phyloP scores from a whole-genome alignment of 2,113 vertebrate genomes.

The Bothrops jararaca region DNA sequence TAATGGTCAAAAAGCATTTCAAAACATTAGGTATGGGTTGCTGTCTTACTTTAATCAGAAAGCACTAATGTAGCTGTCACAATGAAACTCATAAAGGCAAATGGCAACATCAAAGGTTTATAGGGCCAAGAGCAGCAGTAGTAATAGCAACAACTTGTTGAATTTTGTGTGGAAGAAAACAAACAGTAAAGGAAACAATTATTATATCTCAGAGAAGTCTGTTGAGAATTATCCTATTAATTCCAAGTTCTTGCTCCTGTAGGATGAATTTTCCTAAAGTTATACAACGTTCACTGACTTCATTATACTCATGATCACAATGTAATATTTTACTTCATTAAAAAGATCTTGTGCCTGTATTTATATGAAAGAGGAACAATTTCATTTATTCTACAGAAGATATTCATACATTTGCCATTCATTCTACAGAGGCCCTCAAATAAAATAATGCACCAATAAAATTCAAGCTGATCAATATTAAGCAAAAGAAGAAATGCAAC shows the following conservation, averaged over 20 bases:
- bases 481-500: not conserved
- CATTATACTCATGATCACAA: not conserved
- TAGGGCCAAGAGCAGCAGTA: not conserved
- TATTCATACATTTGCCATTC: not conserved
- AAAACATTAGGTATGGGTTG: not conserved
- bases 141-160: not conserved
- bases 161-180: not conserved
- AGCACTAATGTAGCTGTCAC: not conserved
- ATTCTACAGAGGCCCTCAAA: not conserved
- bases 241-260: not conserved
- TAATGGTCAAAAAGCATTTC: conserved; percentile 21
- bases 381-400: not conserved
- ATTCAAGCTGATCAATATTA: not conserved
- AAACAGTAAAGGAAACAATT: conserved; percentile 1
- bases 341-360: not conserved
- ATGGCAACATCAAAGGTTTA: not conserved
- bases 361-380: not conserved
- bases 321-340: not conserved
- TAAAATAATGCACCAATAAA: not conserved
- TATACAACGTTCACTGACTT: not conserved
- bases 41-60: conserved; percentile 3
- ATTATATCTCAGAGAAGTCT: not conserved
- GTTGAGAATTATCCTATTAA: not conserved
- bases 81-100: not conserved
- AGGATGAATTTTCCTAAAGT: not conserved